Evolutionary conservation across 1,140 invertebrate species (phyloP).

Genomic region (Zaprionus tsacasi): DNA sequence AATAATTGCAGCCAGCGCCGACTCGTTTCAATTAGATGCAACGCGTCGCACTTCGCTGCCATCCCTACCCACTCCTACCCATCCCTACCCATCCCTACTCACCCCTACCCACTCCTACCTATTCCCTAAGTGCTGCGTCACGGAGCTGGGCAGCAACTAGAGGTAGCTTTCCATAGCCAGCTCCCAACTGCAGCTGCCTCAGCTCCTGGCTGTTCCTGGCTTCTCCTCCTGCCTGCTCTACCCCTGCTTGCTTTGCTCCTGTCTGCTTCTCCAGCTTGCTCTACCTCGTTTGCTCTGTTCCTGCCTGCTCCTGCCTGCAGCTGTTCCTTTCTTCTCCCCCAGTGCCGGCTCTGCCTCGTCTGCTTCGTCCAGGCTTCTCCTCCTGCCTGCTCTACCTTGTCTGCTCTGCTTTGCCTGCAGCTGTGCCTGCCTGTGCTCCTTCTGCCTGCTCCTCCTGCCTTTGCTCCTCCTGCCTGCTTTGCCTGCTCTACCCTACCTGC

Average conservation of each 20-base stretch:
- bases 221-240: background rate
- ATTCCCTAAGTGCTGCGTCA: conserved; percentile 52
- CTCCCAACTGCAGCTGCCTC: background rate
- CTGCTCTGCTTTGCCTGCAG: background rate
- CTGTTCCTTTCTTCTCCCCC: too few relatives aligned
- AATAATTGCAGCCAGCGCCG: conserved; percentile 75
- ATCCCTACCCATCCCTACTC: background rate
- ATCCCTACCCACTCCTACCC: background rate
- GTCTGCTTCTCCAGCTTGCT: background rate
- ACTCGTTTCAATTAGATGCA: conserved; percentile 73
- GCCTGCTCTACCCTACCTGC: too few relatives aligned
- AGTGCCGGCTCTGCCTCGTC: too few relatives aligned
- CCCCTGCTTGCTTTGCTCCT: background rate
- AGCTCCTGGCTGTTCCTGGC: background rate
- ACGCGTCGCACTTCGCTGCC: conserved; percentile 10
- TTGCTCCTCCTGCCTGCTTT: background rate
- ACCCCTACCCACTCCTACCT: background rate
- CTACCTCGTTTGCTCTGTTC: background rate
- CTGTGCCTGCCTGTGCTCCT: background rate
- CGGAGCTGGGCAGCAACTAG: conserved; percentile 30
- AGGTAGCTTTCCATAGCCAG: background rate
- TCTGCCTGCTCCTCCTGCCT: background rate
- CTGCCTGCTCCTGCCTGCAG: background rate
- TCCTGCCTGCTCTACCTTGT: background rate
- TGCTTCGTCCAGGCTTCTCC: too few relatives aligned